phyloP scores from a whole-genome alignment of 2,888 invertebrate species.

The Mythimna lalbum region DNA sequence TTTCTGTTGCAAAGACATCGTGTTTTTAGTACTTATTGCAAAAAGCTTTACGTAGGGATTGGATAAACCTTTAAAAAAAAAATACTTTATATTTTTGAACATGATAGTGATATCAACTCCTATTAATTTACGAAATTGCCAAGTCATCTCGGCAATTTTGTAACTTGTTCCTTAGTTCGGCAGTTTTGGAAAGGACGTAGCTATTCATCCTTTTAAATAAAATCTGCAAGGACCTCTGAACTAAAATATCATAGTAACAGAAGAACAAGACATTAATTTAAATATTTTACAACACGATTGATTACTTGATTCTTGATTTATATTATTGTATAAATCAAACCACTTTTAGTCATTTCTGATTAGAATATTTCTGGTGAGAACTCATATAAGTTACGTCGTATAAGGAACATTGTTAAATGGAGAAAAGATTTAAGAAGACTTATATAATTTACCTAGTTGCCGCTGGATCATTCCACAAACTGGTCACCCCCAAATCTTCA shows the following conservation, averaged over 20 bases:
- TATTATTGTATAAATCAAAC: background rate
- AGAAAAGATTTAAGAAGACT: background rate
- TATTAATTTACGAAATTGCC: no score
- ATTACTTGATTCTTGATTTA: background rate
- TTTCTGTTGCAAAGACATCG: no score
- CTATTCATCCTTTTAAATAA: background rate
- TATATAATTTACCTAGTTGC: constrained; percentile 33
- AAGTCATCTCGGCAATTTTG: background rate
- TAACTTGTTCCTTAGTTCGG: background rate
- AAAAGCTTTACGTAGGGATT: no score
- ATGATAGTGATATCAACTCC: background rate
- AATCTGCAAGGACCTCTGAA: background rate
- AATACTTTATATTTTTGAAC: no score
- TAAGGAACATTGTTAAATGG: background rate
- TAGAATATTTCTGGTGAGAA: background rate
- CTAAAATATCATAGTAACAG: background rate
- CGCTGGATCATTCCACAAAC: constrained; percentile 30
- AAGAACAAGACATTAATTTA: background rate
- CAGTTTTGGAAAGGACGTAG: background rate
- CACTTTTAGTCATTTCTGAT: background rate
- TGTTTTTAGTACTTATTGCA: no score
- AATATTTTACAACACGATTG: background rate
- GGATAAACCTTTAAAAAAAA: no score
- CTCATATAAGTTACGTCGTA: background rate
- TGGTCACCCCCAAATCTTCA: constrained; percentile 36